Base-by-base conservation (phyloP, 2,113 vertebrate genomes). In the Prunella himalayana region DNA sequence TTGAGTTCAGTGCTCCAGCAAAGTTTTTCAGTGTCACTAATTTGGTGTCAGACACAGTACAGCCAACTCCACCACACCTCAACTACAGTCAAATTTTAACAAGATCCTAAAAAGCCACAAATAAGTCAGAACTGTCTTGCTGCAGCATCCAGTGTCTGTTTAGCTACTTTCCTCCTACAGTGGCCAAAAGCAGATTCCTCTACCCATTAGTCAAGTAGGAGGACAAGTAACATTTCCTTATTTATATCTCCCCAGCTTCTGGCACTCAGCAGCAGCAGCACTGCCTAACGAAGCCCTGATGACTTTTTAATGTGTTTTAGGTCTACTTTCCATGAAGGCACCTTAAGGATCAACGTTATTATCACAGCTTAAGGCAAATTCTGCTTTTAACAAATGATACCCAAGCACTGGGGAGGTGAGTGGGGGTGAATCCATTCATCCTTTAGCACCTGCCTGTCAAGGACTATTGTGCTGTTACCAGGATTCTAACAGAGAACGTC, bases 141-240 rank as follows among this genome's bases (percentile, higher is more conserved):
- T 65, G 76, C 51, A 54, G 0, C 60, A 81, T 21, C 6, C 1
- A 39, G 39, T 18, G 37, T 64, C 71, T 86, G 7, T 31, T 86
- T 5, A 69, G 71, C 85, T 85, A 5, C 73, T 79, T 65, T 50
- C 18, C 68, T 90, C 68, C 94, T 27, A 42, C 79, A 44, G 70
- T 2, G 28, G 84, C 85, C 94, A 90, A 82, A 71, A 92, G 92
- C 82, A 90, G 68, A 92, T 92, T 90, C 92, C 72, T 86, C 51
- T 35, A 50, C 14, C 71, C 79, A 78, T 92, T 66, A 92, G 71
- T 80, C 75, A 94, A 93, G 49, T 0, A 42, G 19, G 45, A 94
- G 75, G 75, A 93, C 88, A 90, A 92, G 86, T 10, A 85, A 89
- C 90, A 92, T 90, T 82, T 82, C 90, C 95, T 94, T 95, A 94